Conservation (phyloP, 2,888 invertebrate species). For the Argyresthia goedartella region DNA sequence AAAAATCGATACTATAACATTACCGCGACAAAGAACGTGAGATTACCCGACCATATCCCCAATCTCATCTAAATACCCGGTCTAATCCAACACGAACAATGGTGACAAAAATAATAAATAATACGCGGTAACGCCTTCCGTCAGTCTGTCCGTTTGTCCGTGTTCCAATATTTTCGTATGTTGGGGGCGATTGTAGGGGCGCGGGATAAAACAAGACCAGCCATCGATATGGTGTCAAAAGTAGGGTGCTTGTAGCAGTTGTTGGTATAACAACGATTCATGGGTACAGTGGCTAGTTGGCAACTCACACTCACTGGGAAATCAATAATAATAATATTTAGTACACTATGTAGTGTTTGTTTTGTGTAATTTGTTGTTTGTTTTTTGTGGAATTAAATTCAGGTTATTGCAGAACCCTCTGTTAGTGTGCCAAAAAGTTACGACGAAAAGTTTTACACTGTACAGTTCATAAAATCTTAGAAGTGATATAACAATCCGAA, state of each 20-base stretch:
- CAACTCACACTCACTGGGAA: too few species aligned
- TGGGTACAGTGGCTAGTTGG: too few species aligned
- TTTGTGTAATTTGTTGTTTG: too few species aligned
- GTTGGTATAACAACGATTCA: slow-evolving; percentile 15
- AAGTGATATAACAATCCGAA: too few species aligned
- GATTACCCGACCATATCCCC: slow-evolving; percentile 39
- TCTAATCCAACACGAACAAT: slow-evolving; percentile 56
- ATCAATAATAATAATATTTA: too few species aligned
- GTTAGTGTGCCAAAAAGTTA: too few species aligned
- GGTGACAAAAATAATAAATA: slow-evolving; percentile 71
- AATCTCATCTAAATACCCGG: slow-evolving; percentile 68
- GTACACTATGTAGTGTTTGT: too few species aligned
- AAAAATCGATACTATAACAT: slow-evolving; percentile 38
- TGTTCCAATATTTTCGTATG: slow-evolving; percentile 55
- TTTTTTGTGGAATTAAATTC: too few species aligned
- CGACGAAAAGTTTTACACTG: too few species aligned
- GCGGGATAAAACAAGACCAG: slow-evolving; percentile 46
- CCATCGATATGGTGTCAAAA: slow-evolving; percentile 33
- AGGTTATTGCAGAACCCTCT: too few species aligned
- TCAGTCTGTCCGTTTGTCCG: slow-evolving; percentile 30
- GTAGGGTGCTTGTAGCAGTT: slow-evolving; percentile 15
- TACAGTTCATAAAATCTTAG: too few species aligned
- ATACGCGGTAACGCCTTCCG: slow-evolving; percentile 35
- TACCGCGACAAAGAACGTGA: background rate
- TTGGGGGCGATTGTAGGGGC: slow-evolving; percentile 45